Evolutionary conservation across 2,888 invertebrate genomes (phyloP), one percentile per base, ranked within the genome.

Genomic region (Pachymerium ferrugineum): DNA sequence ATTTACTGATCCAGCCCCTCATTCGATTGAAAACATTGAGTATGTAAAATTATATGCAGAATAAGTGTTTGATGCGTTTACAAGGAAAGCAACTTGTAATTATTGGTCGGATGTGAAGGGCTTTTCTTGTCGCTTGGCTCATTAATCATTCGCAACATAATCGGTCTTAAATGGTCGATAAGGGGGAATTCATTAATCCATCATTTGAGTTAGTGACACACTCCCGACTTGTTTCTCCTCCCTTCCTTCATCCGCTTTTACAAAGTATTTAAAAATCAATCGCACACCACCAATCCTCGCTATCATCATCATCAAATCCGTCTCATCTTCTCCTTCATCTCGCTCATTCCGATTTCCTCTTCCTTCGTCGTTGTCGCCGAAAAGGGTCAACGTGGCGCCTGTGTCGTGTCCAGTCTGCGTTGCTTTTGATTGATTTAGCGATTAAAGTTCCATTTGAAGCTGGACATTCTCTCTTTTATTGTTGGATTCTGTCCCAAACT

Each of bases 151-250:
- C 25, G 25, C 1, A 62, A 28, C 62, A 28, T 62, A 62, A 62
- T 62, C 62, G 62, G 62, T 62, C 28, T 62, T 62, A 62, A 62
- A 62, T 62, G 28, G 62, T 62, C 62, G 62, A 62, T 62, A 62
- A 62, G 62, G 62, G n/a, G 62, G 28, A 25, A 62, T 62, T 22
- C 62, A 62, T 62, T 62, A 62, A 62, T 62, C 28, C 62, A 62
- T 62, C 62, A 28, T 62, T 62, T 25, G 62, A 62, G 62, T 10
- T 25, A 28, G 14, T 22, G 12, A 10, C 25, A 62, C 62, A 62
- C 28, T 62, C 47, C 16, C 6, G 25, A 12, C 8, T n/a, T 62
- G 10, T 54, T 54, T 1, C 6, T 62, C 28, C 1, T 28, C 62
- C 28, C 62, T 10, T 1, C 25, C 62, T 4, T 38, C 38, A 62